Evolutionary conservation across 2,797 vertebrate species (phyloP).

Genomic region (Intellagama lesueurii): DNA sequence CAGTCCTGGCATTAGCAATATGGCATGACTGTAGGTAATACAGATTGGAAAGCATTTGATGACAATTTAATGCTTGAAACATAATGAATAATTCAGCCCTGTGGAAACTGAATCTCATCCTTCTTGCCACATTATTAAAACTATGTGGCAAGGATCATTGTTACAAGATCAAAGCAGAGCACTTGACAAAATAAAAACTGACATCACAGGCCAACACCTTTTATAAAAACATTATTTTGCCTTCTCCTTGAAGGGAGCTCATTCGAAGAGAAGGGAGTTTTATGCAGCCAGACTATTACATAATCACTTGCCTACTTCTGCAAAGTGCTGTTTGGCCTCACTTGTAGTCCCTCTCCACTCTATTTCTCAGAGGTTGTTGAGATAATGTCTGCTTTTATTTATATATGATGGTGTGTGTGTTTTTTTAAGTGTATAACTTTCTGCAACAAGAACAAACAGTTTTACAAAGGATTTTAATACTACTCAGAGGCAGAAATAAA

Average conservation of each 20-base stretch:
- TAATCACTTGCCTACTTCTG: slow-evolving; percentile 8
- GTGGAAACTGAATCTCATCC: slow-evolving; percentile 61
- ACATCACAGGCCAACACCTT: slow-evolving; percentile 53
- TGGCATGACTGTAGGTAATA: slow-evolving; percentile 64
- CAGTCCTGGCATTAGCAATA: slow-evolving; percentile 66
- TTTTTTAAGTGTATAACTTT: too few species aligned
- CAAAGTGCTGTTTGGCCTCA: neutral
- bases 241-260: slow-evolving; percentile 11
- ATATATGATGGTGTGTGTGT: neutral
- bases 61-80: slow-evolving; percentile 72
- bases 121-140: slow-evolving; percentile 66
- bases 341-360: neutral
- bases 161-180: slow-evolving; percentile 59
- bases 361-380: neutral
- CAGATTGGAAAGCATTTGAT: slow-evolving; percentile 71
- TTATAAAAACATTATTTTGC: slow-evolving; percentile 50
- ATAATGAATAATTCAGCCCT: slow-evolving; percentile 73
- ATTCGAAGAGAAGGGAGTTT: neutral
- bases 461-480: neutral
- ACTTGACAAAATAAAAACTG: slow-evolving; percentile 63
- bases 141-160: slow-evolving; percentile 58
- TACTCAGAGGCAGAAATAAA: too few species aligned
- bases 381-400: neutral
- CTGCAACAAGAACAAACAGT: neutral
- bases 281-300: neutral